Evolutionary conservation across 2,888 invertebrate genomes (phyloP).

Genomic region (Brenthis hecate): DNA sequence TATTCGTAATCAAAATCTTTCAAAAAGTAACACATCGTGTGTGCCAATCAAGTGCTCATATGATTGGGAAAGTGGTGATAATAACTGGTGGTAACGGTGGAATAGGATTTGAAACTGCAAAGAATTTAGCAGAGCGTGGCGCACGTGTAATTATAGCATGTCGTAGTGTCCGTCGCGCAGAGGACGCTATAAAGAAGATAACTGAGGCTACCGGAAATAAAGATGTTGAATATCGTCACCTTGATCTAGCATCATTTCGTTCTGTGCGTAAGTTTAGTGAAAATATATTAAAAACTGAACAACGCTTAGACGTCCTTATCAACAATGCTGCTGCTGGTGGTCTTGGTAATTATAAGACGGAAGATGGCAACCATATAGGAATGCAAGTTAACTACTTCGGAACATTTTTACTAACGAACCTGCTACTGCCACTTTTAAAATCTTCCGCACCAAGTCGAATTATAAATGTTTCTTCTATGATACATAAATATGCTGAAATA

Average conservation of each 20-base stretch:
- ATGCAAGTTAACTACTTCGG: conserved; percentile 89
- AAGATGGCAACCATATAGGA: conserved; percentile 85
- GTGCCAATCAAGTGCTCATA: conserved; percentile 70
- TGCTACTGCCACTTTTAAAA: conserved; percentile 79
- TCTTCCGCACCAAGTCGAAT: conserved; percentile 84
- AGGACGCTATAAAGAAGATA: conserved; percentile 65
- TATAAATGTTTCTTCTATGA: conserved; percentile 83
- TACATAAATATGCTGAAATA: conserved; percentile 77
- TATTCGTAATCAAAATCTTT: conserved; percentile 61
- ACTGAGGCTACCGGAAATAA: conserved; percentile 63
- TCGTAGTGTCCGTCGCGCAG: conserved; percentile 65
- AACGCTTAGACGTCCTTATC: conserved; percentile 80
- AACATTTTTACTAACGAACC: conserved; percentile 87
- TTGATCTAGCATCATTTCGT: conserved; percentile 72
- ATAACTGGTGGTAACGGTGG: conserved; percentile 77
- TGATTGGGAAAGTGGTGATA: conserved; percentile 75
- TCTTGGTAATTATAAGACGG: conserved; percentile 76
- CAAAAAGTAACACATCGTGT: conserved; percentile 70
- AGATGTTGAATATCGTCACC: conserved; percentile 59
- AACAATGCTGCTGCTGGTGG: conserved; percentile 83
- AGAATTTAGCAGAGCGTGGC: conserved; percentile 75
- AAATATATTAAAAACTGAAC: conserved; percentile 73
- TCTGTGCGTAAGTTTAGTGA: conserved; percentile 82
- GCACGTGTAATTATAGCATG: conserved; percentile 79
- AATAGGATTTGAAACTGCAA: conserved; percentile 79